Evolutionary conservation across 1,140 invertebrate genomes (phyloP), one percentile per base, ranked within the genome.

Genomic region (Temnothorax curvispinosus): DNA sequence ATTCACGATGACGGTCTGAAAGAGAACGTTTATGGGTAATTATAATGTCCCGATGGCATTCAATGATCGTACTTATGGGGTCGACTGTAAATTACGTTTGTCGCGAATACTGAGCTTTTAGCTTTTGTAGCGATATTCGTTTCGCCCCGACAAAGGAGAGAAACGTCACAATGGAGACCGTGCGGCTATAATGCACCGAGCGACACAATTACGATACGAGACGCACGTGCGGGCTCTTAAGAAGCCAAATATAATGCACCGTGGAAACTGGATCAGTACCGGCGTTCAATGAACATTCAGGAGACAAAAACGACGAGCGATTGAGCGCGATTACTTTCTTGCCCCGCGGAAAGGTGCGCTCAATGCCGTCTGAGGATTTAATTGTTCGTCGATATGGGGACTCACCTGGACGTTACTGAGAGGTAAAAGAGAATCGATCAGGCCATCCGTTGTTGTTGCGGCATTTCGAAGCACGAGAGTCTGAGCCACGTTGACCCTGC

Each of bases 361-460:
- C 85, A 62, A 72, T 64, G 54, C 47, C 54, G 54, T 47, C 71
- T 47, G 54, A 38, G 64, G 62, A 69, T 75, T 69, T 75, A 86
- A 86, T 86, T 52, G 27, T 69, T 60, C 15, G 6, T 52, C 18
- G 50, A 18, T 27, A 65, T 65, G 58, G 35, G 35, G 35, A 87
- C 89, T 92, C 74, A 94, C 94, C 92, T 94, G 93, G 86, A 93
- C 74, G 38, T 80, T 89, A 77, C 92, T 94, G 21, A 92, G 88
- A 47, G 93, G 91, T 89, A 94, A 94, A 67, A 91, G 77, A 18
- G 80, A 88, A 54, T 93, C 92, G 74, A 85, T 71, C 67, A 86
- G 87, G 44, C 69, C 72, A 41, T 94, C 91, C 15, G 65, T 47
- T 15, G 62, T n/a, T 11, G 58, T n/a, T 11, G 58, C 58, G 21